Evolutionary conservation across 2,797 vertebrate genomes (phyloP).

Genomic region (Leuciscus waleckii): DNA sequence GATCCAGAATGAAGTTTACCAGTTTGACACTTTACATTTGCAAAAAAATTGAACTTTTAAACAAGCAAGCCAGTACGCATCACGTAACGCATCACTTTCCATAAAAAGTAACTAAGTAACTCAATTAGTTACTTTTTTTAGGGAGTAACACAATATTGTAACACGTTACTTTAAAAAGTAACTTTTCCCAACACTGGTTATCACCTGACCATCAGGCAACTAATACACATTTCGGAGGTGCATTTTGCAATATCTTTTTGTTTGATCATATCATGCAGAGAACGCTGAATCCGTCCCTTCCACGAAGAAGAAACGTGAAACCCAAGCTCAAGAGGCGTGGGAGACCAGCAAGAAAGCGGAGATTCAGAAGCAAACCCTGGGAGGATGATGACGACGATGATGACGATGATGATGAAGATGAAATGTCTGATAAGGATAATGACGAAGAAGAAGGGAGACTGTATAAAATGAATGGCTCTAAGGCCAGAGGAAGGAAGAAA

Average conservation of each 20-base stretch:
- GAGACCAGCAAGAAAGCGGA: constrained; percentile 18
- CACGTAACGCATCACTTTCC: not conserved
- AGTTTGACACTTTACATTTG: not conserved
- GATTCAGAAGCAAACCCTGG: constrained; percentile 12
- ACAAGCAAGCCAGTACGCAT: not conserved
- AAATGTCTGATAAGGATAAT: not conserved
- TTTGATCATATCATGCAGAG: constrained; percentile 15
- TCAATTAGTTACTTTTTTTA: not conserved
- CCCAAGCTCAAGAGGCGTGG: constrained; percentile 7
- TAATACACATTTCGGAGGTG: too few relatives aligned
- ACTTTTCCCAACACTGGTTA: not conserved
- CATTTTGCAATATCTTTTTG: not conserved
- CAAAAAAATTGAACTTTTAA: not conserved
- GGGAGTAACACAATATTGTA: not conserved
- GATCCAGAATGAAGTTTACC: too few relatives aligned
- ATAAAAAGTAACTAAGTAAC: not conserved
- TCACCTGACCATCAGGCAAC: not conserved
- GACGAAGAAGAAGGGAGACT: not conserved
- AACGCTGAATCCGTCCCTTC: not conserved
- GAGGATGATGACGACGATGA: constrained; percentile 5
- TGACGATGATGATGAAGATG: constrained; percentile 33
- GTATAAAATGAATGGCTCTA: constrained; percentile 8
- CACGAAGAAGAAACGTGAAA: constrained; percentile 1
- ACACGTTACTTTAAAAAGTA: not conserved
- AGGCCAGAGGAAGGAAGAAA: constrained; percentile 2